Evolutionary conservation across 2,797 vertebrate genomes (phyloP).

Genomic region (Ataeniobius toweri): DNA sequence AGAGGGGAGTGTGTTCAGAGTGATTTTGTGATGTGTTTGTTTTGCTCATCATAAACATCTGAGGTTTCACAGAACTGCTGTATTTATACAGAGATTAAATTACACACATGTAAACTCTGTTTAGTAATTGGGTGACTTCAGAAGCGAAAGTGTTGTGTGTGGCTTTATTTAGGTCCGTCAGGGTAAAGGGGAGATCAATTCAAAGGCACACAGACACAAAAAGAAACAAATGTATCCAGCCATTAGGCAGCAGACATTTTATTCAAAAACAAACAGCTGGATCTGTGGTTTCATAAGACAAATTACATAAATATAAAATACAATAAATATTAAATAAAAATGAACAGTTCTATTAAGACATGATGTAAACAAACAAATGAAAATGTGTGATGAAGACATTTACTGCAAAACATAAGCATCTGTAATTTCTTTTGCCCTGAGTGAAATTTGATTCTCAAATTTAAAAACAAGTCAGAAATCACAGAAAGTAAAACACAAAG

Average conservation of each 20-base stretch:
- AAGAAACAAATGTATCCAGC: constrained; percentile 17
- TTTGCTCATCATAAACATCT: neutral
- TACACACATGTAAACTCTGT: neutral
- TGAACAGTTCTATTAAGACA: constrained; percentile 71
- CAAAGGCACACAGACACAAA: constrained; percentile 1
- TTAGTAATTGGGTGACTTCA: neutral
- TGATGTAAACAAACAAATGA: constrained; percentile 74
- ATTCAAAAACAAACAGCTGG: constrained; percentile 61
- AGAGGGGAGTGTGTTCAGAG: neutral
- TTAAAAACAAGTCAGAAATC: constrained; percentile 44
- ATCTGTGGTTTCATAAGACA: constrained; percentile 57
- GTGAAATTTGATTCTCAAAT: constrained; percentile 57
- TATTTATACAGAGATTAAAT: neutral
- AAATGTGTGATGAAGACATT: constrained; percentile 40
- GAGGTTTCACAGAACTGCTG: neutral
- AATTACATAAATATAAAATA: constrained; percentile 80
- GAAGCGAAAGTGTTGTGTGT: neutral
- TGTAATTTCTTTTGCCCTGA: constrained; percentile 72
- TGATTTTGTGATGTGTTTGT: neutral
- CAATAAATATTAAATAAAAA: constrained; percentile 87
- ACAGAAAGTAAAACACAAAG: constrained; percentile 42
- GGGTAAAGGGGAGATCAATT: neutral
- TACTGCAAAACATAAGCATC: constrained; percentile 53
- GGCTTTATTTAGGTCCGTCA: neutral
- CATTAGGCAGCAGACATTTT: constrained; percentile 62